Evolutionary conservation across 2,888 invertebrate genomes (phyloP).

Genomic region (Acronicta leporina): DNA sequence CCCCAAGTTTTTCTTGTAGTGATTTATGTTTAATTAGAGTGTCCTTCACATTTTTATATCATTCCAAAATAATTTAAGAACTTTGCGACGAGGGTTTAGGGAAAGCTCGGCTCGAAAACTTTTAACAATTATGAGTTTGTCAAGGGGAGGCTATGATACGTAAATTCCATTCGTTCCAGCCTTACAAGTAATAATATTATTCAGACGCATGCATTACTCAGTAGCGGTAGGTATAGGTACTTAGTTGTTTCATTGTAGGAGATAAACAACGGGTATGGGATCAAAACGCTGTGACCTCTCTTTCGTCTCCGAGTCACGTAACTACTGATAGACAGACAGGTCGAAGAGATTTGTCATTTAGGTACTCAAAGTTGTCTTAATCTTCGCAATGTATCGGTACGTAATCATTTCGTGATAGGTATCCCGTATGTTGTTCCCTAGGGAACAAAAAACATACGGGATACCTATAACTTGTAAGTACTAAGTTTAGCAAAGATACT

Average conservation of each 20-base stretch:
- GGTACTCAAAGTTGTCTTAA: constrained; percentile 34
- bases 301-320: constrained; percentile 61
- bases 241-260: constrained; percentile 47
- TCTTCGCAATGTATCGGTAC: constrained; percentile 28
- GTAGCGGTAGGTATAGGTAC: constrained; percentile 47
- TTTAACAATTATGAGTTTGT: constrained; percentile 69
- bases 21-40: constrained; percentile 85
- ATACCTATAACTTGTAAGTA: too few species aligned
- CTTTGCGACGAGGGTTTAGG: constrained; percentile 62
- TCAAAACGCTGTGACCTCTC: constrained; percentile 68
- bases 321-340: constrained; percentile 64
- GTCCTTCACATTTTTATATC: constrained; percentile 76
- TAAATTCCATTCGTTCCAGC: constrained; percentile 48
- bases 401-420: background rate
- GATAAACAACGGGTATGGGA: constrained; percentile 64
- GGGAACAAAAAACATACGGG: too few species aligned
- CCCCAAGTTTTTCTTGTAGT: constrained; percentile 74
- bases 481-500: too few species aligned
- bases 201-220: constrained; percentile 46
- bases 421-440: background rate
- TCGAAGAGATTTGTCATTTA: constrained; percentile 66
- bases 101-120: constrained; percentile 62
- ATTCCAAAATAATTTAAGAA: constrained; percentile 73
- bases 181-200: constrained; percentile 39
- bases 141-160: constrained; percentile 57